Conservation (phyloP, 2,888 invertebrate genomes). For the Choreutis nemorana region DNA sequence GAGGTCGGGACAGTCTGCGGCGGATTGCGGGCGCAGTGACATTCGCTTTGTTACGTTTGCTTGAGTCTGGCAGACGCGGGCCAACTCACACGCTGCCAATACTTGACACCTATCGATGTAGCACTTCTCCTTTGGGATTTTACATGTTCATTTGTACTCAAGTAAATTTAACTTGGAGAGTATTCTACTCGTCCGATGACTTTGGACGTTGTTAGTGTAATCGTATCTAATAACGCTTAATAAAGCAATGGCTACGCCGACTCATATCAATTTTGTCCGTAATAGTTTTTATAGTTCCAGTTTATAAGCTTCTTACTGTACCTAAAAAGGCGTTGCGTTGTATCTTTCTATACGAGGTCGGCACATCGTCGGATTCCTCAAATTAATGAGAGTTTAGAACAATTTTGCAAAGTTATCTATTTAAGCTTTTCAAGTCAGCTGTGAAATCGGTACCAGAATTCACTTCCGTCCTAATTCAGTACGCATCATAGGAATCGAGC, state of each 20-base stretch:
- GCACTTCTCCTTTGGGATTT: conserved; percentile 22
- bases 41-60: conserved; percentile 31
- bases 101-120: conserved; percentile 26
- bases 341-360: conserved; percentile 39
- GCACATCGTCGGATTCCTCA: conserved; percentile 30
- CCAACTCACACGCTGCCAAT: conserved; percentile 20
- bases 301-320: conserved; percentile 59
- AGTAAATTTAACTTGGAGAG: no score
- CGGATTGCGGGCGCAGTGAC: conserved; percentile 29
- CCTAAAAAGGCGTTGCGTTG: conserved; percentile 37
- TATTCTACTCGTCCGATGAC: conserved; percentile 38
- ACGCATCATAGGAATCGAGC: conserved; percentile 65
- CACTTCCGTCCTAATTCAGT: conserved; percentile 67
- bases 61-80: conserved; percentile 15
- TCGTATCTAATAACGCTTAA: conserved; percentile 57
- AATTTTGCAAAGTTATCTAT: conserved; percentile 58
- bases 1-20: no score
- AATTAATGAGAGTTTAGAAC: conserved; percentile 44
- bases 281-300: conserved; percentile 62
- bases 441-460: conserved; percentile 64
- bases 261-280: conserved; percentile 66
- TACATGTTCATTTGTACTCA: conserved; percentile 7
- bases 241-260: conserved; percentile 59
- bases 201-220: conserved; percentile 48
- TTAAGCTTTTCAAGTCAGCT: conserved; percentile 63